These are phyloP conservation scores for Creontiades dilutus DNA, from an alignment of 2,888 invertebrate species.

Conservation along the genomic window DNA sequence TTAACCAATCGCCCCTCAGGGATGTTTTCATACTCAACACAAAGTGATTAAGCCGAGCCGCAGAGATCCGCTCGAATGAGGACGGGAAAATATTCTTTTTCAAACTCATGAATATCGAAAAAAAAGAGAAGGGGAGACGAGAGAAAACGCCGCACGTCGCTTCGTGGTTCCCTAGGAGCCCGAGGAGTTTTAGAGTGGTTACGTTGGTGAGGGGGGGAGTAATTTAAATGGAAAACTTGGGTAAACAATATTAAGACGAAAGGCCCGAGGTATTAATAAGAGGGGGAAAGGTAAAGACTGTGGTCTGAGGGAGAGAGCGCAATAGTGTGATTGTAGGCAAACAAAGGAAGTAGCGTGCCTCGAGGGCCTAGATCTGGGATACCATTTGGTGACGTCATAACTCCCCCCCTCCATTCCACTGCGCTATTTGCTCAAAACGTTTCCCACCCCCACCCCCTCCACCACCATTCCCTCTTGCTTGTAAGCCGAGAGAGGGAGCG, in stretches of 20 bases:
- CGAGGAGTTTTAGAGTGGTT: background rate
- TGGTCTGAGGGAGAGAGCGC: background rate
- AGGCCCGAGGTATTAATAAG: conserved; percentile 68
- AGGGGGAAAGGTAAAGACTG: conserved; percentile 29
- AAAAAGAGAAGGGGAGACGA: background rate
- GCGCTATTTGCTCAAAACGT: conserved; percentile 57
- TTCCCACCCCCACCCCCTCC: background rate
- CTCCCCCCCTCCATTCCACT: conserved; percentile 5
- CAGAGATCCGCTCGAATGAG: background rate
- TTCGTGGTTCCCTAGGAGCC: background rate
- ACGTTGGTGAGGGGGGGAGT: background rate
- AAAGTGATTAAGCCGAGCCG: conserved; percentile 38
- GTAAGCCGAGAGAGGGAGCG: conserved; percentile 24
- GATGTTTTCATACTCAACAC: conserved; percentile 36
- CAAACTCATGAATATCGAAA: conserved; percentile 51
- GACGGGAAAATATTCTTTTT: conserved; percentile 3
- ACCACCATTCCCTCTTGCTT: background rate
- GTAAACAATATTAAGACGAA: conserved; percentile 67
- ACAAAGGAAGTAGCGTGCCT: conserved; percentile 63
- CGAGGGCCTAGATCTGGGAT: conserved; percentile 40
- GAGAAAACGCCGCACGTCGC: background rate
- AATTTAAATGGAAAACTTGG: conserved; percentile 71
- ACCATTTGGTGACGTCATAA: conserved; percentile 69
- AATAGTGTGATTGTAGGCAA: conserved; percentile 69
- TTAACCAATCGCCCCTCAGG: conserved; percentile 12